Conservation (phyloP, 2,888 invertebrate genomes). For the Drosophila pegasa region DNA sequence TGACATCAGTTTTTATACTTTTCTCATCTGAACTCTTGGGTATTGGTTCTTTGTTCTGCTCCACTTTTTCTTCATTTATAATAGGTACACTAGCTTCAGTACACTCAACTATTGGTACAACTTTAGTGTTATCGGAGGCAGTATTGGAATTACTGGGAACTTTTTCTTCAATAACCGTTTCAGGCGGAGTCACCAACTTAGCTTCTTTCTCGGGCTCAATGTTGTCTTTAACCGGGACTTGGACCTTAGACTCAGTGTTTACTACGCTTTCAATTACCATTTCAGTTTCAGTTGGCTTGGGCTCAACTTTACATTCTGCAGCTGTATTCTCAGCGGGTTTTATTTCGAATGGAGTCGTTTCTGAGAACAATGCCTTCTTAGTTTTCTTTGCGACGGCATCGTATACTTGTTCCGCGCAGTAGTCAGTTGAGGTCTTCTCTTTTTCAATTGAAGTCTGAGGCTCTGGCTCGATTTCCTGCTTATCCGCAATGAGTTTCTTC, state of each 20-base stretch:
- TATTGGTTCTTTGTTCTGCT: background rate
- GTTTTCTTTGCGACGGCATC: constrained; percentile 84
- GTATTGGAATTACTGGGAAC: background rate
- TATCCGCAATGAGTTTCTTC: constrained; percentile 17
- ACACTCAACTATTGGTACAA: constrained; percentile 26
- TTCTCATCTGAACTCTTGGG: constrained; percentile 5
- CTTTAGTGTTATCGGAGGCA: constrained; percentile 13
- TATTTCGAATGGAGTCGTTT: constrained; percentile 50
- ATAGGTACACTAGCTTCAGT: constrained; percentile 17
- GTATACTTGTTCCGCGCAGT: constrained; percentile 77
- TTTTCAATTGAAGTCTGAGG: constrained; percentile 19
- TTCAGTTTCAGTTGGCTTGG: constrained; percentile 14
- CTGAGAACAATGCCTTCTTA: constrained; percentile 83
- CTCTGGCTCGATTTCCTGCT: constrained; percentile 6
- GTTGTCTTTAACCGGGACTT: constrained; percentile 11
- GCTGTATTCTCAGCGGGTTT: constrained; percentile 19
- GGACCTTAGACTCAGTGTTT: background rate
- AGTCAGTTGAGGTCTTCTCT: constrained; percentile 20
- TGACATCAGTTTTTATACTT: constrained; percentile 9
- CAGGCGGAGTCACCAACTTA: constrained; percentile 3
- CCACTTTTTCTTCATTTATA: constrained; percentile 2
- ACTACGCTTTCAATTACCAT: constrained; percentile 12
- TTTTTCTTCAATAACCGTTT: constrained; percentile 9
- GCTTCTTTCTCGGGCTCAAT: constrained; percentile 9
- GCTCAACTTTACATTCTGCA: constrained; percentile 33